phyloP scores from a whole-genome alignment of 2,888 invertebrate species.

The Unio delphinus region DNA sequence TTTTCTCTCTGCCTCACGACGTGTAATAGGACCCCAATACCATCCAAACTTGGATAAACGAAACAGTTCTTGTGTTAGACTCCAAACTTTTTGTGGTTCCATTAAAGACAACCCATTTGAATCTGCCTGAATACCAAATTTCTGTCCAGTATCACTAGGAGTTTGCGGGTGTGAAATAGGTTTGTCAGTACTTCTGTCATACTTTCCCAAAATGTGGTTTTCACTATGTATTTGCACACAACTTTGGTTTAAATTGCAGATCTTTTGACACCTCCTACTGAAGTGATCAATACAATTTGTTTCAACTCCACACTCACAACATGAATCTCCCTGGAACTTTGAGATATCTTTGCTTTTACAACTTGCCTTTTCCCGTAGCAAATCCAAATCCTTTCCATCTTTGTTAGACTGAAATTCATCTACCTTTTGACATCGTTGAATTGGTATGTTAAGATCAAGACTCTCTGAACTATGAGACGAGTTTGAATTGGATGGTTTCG shows the following conservation, averaged over 20 bases:
- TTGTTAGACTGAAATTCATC: slow-evolving; percentile 52
- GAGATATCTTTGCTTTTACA: slow-evolving; percentile 60
- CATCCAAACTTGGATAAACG: slow-evolving; percentile 74
- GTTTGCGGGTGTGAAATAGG: too few relatives aligned
- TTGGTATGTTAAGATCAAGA: slow-evolving; percentile 49
- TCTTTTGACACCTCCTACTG: slow-evolving; percentile 29
- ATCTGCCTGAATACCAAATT: slow-evolving; percentile 20
- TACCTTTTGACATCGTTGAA: slow-evolving; percentile 28
- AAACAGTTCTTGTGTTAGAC: slow-evolving; percentile 72
- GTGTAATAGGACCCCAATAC: slow-evolving; percentile 86
- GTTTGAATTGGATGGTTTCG: slow-evolving; percentile 49
- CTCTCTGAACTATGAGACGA: slow-evolving; percentile 60
- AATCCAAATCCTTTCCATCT: slow-evolving; percentile 46
- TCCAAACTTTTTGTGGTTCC: slow-evolving; percentile 64
- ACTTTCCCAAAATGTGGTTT: slow-evolving; percentile 3
- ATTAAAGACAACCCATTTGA: slow-evolving; percentile 18
- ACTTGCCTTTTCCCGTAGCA: slow-evolving; percentile 52
- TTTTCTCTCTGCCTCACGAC: slow-evolving; percentile 81
- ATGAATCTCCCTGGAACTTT: slow-evolving; percentile 43
- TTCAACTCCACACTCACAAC: slow-evolving; percentile 17
- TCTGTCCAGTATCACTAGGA: slow-evolving; percentile 8
- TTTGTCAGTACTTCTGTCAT: slow-evolving; percentile 3
- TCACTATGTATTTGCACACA: slow-evolving; percentile 9
- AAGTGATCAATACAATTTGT: slow-evolving; percentile 4
- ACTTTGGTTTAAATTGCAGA: slow-evolving; percentile 25